Conservation (phyloP, 92 coral and sea anemone genomes). For the Phenganax stokvisi region DNA sequence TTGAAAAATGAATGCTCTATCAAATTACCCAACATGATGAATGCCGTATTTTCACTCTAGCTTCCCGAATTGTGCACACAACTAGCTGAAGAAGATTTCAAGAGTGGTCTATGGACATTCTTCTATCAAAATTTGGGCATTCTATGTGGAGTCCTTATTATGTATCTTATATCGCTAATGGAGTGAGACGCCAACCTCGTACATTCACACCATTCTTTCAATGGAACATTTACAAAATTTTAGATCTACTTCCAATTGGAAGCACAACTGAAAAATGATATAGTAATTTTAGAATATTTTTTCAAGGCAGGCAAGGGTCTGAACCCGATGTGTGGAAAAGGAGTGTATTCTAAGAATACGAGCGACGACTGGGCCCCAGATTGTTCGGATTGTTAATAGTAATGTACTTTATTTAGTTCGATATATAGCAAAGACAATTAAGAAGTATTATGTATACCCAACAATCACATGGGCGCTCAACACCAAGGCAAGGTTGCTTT, state of each 20-base stretch:
- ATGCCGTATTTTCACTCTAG: neutral
- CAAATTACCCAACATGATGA: neutral
- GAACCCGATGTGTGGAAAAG: neutral
- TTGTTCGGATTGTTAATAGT: neutral
- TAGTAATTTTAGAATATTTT: neutral
- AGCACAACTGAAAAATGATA: neutral
- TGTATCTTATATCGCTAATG: slow-evolving; percentile 38
- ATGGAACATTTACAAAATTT: neutral
- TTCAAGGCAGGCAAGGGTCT: neutral
- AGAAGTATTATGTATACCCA: neutral
- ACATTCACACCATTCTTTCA: neutral
- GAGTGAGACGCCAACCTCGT: slow-evolving; percentile 11
- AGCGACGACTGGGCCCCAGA: neutral
- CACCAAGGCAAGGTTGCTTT: too few relatives aligned
- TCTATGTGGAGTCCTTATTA: slow-evolving; percentile 26
- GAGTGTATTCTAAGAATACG: slow-evolving; percentile 7
- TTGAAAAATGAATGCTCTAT: too few relatives aligned
- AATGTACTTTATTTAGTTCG: slow-evolving; percentile 6
- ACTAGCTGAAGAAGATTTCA: slow-evolving; percentile 36
- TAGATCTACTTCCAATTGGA: neutral
- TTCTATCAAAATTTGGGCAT: slow-evolving; percentile 30
- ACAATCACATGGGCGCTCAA: neutral
- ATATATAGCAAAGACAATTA: slow-evolving; percentile 3
- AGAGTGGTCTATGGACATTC: slow-evolving; percentile 26
- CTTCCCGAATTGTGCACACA: slow-evolving; percentile 39